Evolutionary conservation across 2,888 invertebrate genomes (phyloP).

Genomic region (Dyspetes luteomarginatus): DNA sequence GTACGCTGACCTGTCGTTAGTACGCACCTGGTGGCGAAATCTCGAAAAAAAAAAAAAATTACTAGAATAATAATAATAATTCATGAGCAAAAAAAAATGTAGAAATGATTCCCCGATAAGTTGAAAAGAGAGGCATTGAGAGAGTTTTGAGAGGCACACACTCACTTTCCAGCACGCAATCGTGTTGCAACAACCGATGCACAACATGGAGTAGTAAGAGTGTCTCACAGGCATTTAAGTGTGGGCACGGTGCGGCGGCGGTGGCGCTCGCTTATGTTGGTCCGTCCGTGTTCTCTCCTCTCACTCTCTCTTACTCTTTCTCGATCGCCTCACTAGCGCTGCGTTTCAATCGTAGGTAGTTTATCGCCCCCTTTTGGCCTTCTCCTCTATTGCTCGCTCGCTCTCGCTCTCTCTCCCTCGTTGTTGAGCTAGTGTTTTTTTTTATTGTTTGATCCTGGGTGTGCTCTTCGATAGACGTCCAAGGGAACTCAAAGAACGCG

Average conservation of each 20-base stretch:
- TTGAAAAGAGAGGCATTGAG: slow-evolving; percentile 21
- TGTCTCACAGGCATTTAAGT: slow-evolving; percentile 79
- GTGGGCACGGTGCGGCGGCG: slow-evolving; percentile 63
- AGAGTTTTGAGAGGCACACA: slow-evolving; percentile 56
- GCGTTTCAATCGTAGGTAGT: background rate
- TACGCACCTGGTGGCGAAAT: background rate
- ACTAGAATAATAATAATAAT: background rate
- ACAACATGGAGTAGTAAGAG: slow-evolving; percentile 80
- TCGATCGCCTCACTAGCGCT: background rate
- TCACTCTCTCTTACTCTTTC: slow-evolving; percentile 20
- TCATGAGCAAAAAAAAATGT: background rate
- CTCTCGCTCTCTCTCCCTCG: background rate
- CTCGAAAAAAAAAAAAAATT: background rate
- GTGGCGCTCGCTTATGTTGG: slow-evolving; percentile 46
- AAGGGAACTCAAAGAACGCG: background rate
- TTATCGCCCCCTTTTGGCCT: background rate
- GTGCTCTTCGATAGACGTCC: background rate
- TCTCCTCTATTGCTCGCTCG: background rate
- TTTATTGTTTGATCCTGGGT: background rate
- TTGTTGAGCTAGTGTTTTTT: background rate
- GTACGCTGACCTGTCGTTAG: background rate
- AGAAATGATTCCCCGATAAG: slow-evolving; percentile 9
- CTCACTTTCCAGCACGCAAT: slow-evolving; percentile 80
- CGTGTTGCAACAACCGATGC: slow-evolving; percentile 78
- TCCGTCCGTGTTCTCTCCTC: slow-evolving; percentile 35